Conservation (phyloP, 2,113 vertebrate species). For the Grus americana region DNA sequence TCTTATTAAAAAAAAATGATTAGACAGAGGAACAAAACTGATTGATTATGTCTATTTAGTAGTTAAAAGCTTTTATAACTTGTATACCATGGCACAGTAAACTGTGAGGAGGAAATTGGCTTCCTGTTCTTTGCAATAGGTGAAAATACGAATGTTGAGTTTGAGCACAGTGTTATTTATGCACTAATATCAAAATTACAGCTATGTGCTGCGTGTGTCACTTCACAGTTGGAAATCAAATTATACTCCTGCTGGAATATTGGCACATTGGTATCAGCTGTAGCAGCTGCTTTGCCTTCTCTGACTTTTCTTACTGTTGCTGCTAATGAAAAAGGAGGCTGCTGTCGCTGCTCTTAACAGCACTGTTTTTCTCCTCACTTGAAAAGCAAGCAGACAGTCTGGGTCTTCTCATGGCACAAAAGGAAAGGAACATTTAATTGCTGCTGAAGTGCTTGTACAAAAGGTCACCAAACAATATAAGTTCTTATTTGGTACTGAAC, state of each 20-base stretch:
- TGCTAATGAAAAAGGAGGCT: conserved; percentile 62
- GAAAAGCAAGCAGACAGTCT: conserved; percentile 63
- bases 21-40: neutral
- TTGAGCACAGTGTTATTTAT: conserved; percentile 64
- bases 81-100: neutral
- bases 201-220: conserved; percentile 61
- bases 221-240: conserved; percentile 74
- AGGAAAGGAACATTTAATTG: conserved; percentile 73
- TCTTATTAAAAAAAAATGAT: neutral
- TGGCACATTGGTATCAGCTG: conserved; percentile 49
- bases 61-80: conserved; percentile 23
- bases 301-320: conserved; percentile 46
- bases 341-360: conserved; percentile 7
- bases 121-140: conserved; percentile 55
- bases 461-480: conserved; percentile 74
- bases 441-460: conserved; percentile 69
- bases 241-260: conserved; percentile 64
- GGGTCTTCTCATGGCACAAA: conserved; percentile 43
- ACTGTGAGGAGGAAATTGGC: conserved; percentile 44
- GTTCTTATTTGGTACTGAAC: conserved; percentile 70
- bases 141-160: conserved; percentile 61
- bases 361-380: conserved; percentile 55
- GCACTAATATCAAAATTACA: conserved; percentile 74
- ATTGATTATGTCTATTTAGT: conserved; percentile 24
- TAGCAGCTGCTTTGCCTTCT: conserved; percentile 50